Percentiles rank a stretch among this genome's conserved stretches.
Conservation (phyloP, 2,888 invertebrate species). For the Eretmocerus hayati region DNA sequence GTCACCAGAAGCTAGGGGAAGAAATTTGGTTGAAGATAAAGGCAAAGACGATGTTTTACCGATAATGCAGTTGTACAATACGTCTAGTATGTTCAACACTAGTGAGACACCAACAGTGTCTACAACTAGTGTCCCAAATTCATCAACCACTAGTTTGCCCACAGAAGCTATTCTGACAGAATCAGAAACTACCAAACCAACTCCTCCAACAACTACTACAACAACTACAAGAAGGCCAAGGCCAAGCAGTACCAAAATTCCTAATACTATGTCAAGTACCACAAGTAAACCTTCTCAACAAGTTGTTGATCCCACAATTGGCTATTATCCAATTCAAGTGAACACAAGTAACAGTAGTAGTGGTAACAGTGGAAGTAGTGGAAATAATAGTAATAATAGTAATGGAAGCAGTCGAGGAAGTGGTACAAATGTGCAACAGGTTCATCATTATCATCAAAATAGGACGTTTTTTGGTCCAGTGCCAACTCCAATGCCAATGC, state of each 20-base stretch:
- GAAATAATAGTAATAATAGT: too few relatives aligned
- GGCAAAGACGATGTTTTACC: constrained; percentile 40
- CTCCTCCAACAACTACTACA: constrained; percentile 2
- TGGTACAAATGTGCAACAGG: too few relatives aligned
- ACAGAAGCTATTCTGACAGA: constrained; percentile 1
- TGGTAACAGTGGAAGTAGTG: neutral
- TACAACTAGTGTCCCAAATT: constrained; percentile 34
- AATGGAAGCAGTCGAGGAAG: too few relatives aligned
- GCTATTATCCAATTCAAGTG: constrained; percentile 32
- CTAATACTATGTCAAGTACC: constrained; percentile 7
- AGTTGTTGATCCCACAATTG: constrained; percentile 31
- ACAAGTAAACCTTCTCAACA: constrained; percentile 27
- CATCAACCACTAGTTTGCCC: constrained; percentile 27
- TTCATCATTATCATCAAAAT: too few relatives aligned
- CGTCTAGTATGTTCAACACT: constrained; percentile 40
- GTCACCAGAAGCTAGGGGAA: constrained; percentile 38
- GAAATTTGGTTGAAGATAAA: constrained; percentile 39
- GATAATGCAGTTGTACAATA: constrained; percentile 44
- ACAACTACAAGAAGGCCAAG: constrained; percentile 1
- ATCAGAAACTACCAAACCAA: neutral
- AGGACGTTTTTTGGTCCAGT: constrained; percentile 33
- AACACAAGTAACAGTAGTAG: neutral
- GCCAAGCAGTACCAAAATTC: neutral
- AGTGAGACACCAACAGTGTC: constrained; percentile 27
- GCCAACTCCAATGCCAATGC: too few relatives aligned